Percentiles rank a stretch among this genome's conserved stretches.
phyloP scores from a whole-genome alignment of 2,888 invertebrate genomes.

The Germaria angustata region DNA sequence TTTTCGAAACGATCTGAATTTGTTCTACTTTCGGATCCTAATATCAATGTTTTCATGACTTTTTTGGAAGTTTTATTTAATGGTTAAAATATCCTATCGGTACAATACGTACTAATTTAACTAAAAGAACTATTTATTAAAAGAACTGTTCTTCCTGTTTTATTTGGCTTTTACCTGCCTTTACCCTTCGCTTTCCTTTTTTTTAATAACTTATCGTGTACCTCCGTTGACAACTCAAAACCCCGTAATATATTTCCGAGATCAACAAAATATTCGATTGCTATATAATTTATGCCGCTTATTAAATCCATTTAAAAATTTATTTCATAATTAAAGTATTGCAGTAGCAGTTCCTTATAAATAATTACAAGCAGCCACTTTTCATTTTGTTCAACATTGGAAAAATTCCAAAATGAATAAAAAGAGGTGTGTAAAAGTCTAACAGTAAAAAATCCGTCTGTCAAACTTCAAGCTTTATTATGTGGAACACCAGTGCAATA shows the following conservation, averaged over 20 bases:
- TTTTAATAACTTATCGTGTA: not conserved
- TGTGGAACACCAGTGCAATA: not conserved
- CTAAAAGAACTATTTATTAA: too few species aligned
- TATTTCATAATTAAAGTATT: conserved; percentile 45
- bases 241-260: not conserved
- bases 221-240: not conserved
- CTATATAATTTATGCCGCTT: conserved; percentile 25
- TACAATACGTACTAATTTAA: too few species aligned
- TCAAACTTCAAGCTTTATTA: conserved; percentile 48
- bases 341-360: conserved; percentile 44
- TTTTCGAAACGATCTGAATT: too few species aligned
- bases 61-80: too few species aligned
- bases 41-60: too few species aligned
- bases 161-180: not conserved
- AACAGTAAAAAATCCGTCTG: conserved; percentile 37
- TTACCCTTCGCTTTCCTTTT: not conserved
- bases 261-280: conserved; percentile 18
- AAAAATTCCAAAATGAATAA: conserved; percentile 29
- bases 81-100: too few species aligned
- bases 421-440: conserved; percentile 45
- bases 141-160: too few species aligned
- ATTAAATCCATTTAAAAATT: not conserved
- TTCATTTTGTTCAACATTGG: not conserved
- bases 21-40: too few species aligned
- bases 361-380: conserved; percentile 28